Percentiles rank a stretch among this genome's conserved stretches.
Conservation (phyloP, 2,797 vertebrate species). For the Chaunax sp. region DNA sequence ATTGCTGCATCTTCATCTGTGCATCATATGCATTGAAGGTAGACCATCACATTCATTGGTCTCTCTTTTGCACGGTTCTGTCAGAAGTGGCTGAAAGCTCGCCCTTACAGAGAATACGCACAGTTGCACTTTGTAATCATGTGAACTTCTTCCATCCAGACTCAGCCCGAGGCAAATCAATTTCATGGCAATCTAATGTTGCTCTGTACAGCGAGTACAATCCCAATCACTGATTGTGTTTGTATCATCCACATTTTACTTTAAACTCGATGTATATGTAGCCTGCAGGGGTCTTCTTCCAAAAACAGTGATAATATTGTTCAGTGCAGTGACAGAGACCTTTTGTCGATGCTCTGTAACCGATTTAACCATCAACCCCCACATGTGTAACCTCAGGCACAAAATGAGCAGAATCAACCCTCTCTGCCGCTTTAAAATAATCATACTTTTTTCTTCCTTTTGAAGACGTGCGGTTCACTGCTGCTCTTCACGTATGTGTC, state of each 20-base stretch:
- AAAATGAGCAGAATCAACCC: conserved; percentile 4
- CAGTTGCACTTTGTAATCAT: background rate
- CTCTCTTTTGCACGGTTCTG: too few relatives aligned
- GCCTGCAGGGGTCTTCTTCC: background rate
- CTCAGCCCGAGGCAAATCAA: background rate
- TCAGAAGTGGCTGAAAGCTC: background rate
- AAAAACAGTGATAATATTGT: conserved; percentile 1
- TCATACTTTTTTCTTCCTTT: background rate
- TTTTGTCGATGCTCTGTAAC: background rate
- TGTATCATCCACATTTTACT: conserved; percentile 16
- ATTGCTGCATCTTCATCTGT: too few relatives aligned
- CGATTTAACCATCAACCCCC: conserved; percentile 8
- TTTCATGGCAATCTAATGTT: conserved; percentile 2
- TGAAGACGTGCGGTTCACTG: too few relatives aligned
- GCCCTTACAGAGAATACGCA: background rate
- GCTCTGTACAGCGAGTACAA: conserved; percentile 6
- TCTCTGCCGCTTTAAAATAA: background rate
- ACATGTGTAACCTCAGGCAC: conserved; percentile 12
- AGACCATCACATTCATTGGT: too few relatives aligned
- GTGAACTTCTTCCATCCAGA: background rate
- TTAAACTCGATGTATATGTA: background rate
- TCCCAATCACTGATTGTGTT: conserved; percentile 1
- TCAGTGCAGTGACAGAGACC: background rate
- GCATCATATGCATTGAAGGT: too few relatives aligned
- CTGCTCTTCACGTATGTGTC: background rate